Evolutionary conservation across 2,113 vertebrate genomes (phyloP), one percentile per base, ranked within the genome.

Genomic region (Gracilinanus agilis): DNA sequence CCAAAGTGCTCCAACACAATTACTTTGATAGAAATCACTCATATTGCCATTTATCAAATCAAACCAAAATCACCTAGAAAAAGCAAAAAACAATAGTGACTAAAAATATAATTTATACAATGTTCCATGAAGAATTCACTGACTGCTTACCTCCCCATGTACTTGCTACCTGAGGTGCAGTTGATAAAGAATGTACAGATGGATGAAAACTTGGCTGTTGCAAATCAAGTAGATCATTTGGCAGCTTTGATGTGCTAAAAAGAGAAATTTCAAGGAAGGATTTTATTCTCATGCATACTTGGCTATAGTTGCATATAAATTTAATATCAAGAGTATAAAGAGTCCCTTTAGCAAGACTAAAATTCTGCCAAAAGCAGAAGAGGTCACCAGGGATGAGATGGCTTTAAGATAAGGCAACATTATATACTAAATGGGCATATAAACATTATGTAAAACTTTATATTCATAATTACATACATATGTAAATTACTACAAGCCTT

Each of bases 171-270:
- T 99, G 99, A 97, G 99, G 99, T 97, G 98, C 97, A 97, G 98
- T 97, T 94, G 99, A 98, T 96, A 99, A 98, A 92, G 99, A 97
- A 98, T 99, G 98, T 97, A 99, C 98, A 92, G 99, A 97, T 3
- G 99, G 99, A 97, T 99, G 99, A 98, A 99, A 99, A 92, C 99
- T 98, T 96, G 99, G 99, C 98, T 99, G 99, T 97, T 99, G 99
- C 97, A 99, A 98, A 98, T 99, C 99, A 98, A 99, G 99, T 95
- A 99, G 98, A 98, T 99, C 99, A 95, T 98, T 99, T 98, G 99
- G 99, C 98, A 99, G 98, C 98, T 99, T 99, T 97, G 99, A 99
- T 97, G 98, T 98, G 98, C 99, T 99, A 97, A 29, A 97, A 98
- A 97, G 29, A 97, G 58, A 98, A 98, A 75, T 98, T 93, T 90